These are phyloP conservation scores for Hypsopygia costalis DNA, from an alignment of 2,888 invertebrate genomes.

Conservation along the genomic window DNA sequence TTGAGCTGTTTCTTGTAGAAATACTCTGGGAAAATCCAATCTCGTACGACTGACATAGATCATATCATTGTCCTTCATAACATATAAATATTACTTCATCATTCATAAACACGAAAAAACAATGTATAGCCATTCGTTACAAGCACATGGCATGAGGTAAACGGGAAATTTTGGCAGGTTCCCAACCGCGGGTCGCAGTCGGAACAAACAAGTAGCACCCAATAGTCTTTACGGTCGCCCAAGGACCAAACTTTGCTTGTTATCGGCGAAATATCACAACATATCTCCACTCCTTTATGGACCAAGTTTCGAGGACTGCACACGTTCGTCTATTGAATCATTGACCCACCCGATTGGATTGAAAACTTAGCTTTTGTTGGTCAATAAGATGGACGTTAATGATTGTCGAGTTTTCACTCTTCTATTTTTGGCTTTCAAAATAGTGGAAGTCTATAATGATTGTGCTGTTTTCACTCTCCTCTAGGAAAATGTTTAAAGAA, in stretches of 20 bases:
- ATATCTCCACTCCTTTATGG: constrained; percentile 61
- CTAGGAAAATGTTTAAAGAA: too few species aligned
- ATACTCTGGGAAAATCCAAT: too few species aligned
- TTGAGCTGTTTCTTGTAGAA: too few species aligned
- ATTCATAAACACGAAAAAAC: not conserved
- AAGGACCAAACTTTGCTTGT: constrained; percentile 69
- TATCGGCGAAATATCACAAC: constrained; percentile 71
- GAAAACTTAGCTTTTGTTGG: not conserved
- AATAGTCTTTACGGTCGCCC: constrained; percentile 39
- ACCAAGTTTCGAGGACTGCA: constrained; percentile 57
- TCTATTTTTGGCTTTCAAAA: too few species aligned
- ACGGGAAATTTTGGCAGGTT: constrained; percentile 15
- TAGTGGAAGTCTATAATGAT: too few species aligned
- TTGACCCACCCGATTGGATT: constrained; percentile 24
- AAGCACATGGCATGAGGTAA: constrained; percentile 13
- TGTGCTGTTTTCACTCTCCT: too few species aligned
- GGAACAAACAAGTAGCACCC: constrained; percentile 21
- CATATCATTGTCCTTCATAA: not conserved
- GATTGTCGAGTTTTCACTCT: too few species aligned
- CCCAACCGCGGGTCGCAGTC: constrained; percentile 9
- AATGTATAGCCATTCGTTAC: not conserved
- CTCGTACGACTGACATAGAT: too few species aligned
- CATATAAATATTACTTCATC: not conserved
- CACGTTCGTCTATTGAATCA: constrained; percentile 36
- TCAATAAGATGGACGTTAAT: constrained; percentile 4